phyloP scores from a whole-genome alignment of 2,797 vertebrate species.

The Psittacula echo region DNA sequence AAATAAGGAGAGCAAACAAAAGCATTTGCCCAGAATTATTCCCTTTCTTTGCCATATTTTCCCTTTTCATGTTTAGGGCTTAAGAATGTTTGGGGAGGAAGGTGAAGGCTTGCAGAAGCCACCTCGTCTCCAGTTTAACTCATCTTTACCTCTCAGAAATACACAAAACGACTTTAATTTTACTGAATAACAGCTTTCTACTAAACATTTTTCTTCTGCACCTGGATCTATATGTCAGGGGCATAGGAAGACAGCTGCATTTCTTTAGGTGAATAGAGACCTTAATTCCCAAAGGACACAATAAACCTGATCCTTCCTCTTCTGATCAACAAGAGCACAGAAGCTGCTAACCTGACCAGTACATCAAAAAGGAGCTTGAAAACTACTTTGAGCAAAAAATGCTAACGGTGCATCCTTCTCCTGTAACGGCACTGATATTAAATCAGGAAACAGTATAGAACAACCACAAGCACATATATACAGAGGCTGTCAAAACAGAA shows the following conservation, averaged over 20 bases:
- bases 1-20: background rate
- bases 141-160: background rate
- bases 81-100: background rate
- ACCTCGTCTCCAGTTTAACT: background rate
- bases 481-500: conserved; percentile 78
- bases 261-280: conserved; percentile 9
- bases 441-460: conserved; percentile 81
- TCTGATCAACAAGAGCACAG: conserved; percentile 70
- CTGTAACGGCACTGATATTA: conserved; percentile 78
- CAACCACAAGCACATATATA: conserved; percentile 77
- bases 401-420: conserved; percentile 83
- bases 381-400: conserved; percentile 82
- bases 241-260: background rate
- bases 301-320: conserved; percentile 56
- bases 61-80: background rate
- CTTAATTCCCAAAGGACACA: conserved; percentile 43
- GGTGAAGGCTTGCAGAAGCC: background rate
- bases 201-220: background rate
- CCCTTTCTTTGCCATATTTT: background rate
- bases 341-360: conserved; percentile 78
- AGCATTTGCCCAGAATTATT: background rate
- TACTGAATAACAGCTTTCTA: background rate
- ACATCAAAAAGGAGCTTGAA: conserved; percentile 82
- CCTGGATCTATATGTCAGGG: background rate
- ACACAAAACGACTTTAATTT: background rate